These are phyloP conservation scores for Drosophila varians DNA, from an alignment of 1,140 invertebrate genomes.

Conservation along the genomic window DNA sequence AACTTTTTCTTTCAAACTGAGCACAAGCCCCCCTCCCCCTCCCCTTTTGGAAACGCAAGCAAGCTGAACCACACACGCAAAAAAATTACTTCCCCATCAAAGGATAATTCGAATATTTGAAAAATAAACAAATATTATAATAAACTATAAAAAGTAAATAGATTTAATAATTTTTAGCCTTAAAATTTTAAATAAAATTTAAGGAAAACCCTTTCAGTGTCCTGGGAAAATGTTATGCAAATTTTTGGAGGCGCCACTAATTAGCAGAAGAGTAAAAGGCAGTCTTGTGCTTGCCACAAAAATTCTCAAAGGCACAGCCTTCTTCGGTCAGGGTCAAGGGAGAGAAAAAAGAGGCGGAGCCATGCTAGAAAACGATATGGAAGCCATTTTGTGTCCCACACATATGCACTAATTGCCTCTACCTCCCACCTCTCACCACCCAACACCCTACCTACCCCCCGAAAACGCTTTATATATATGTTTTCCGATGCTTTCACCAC, in stretches of 20 bases:
- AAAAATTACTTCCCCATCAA: background rate
- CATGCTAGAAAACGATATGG: background rate
- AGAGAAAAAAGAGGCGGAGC: background rate
- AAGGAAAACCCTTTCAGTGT: background rate
- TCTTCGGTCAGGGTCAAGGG: background rate
- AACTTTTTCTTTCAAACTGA: slow-evolving; percentile 76
- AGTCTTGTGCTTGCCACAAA: background rate
- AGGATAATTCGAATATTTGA: too few relatives aligned
- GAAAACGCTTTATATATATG: background rate
- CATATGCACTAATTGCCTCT: slow-evolving; percentile 30
- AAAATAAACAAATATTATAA: background rate
- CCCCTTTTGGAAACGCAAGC: background rate
- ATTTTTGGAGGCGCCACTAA: slow-evolving; percentile 42
- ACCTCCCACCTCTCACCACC: background rate
- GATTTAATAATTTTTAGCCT: background rate
- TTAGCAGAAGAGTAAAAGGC: slow-evolving; percentile 34
- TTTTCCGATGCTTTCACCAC: slow-evolving; percentile 38
- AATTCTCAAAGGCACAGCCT: background rate
- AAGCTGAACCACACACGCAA: too few relatives aligned
- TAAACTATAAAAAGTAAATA: background rate
- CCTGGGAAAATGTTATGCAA: background rate
- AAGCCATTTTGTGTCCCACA: background rate
- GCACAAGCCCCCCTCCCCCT: background rate
- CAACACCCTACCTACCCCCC: too few relatives aligned
- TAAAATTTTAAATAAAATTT: background rate